phyloP scores from a whole-genome alignment of 2,113 vertebrate genomes.

The Anser cygnoides region DNA sequence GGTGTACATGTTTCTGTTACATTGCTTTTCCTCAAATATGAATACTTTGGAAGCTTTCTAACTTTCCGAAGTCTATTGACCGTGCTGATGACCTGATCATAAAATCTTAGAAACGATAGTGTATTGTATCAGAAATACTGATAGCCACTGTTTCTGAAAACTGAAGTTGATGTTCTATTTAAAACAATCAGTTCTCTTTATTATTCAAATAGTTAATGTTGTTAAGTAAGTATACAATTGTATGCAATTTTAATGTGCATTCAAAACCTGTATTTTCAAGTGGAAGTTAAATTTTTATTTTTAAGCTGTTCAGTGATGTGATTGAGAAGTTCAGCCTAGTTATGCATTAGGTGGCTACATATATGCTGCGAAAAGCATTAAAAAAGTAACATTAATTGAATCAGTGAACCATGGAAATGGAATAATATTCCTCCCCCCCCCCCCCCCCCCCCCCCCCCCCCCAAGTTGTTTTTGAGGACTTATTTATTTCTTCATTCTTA shows the following conservation, averaged over 20 bases:
- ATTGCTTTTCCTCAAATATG: neutral
- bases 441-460: too few species aligned
- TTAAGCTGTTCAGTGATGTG: neutral
- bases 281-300: neutral
- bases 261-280: neutral
- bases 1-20: accelerated
- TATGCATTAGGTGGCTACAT: neutral
- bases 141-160: neutral
- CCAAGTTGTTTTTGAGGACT: neutral
- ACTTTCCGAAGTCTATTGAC: neutral
- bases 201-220: neutral
- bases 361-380: neutral
- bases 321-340: neutral
- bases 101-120: neutral
- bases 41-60: neutral
- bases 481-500: neutral
- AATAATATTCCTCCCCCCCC: neutral
- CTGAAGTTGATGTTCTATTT: neutral
- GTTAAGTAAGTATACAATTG: neutral
- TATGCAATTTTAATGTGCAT: neutral
- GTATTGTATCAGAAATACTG: neutral
- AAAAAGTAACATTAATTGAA: neutral
- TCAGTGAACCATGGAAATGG: neutral
- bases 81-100: neutral
- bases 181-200: neutral